phyloP scores from a whole-genome alignment of 2,113 vertebrate genomes.

The Tiliqua scincoides region DNA sequence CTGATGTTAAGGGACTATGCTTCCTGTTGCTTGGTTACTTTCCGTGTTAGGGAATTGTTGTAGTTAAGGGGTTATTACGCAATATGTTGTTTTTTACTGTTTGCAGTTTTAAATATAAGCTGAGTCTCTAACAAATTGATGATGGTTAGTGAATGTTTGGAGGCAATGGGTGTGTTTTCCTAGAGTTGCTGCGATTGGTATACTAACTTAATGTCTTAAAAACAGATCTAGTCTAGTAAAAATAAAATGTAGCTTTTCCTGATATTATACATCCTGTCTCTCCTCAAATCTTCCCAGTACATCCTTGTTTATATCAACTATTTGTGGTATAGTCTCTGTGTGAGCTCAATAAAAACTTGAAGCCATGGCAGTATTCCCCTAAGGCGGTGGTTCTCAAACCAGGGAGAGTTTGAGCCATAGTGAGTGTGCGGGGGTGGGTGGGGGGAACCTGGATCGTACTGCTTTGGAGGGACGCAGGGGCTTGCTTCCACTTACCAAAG shows the following conservation, averaged over 20 bases:
- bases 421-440: no score
- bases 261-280: not conserved
- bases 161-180: not conserved
- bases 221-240: not conserved
- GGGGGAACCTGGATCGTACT: no score
- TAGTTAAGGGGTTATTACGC: not conserved
- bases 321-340: not conserved
- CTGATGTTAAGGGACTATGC: not conserved
- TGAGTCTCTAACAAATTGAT: not conserved
- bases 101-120: not conserved
- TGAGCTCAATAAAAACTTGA: not conserved
- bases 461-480: no score
- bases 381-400: no score
- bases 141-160: no score
- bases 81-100: not conserved
- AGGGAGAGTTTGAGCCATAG: no score
- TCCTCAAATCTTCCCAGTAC: not conserved
- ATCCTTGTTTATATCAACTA: not conserved
- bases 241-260: not conserved
- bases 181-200: not conserved
- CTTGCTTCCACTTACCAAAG: no score
- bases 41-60: not conserved
- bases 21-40: not conserved
- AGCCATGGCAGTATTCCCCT: not conserved
- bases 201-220: not conserved